Evolutionary conservation across 1,140 invertebrate species (phyloP), one percentile per base, ranked within the genome.

Genomic region (Drusus annulatus): DNA sequence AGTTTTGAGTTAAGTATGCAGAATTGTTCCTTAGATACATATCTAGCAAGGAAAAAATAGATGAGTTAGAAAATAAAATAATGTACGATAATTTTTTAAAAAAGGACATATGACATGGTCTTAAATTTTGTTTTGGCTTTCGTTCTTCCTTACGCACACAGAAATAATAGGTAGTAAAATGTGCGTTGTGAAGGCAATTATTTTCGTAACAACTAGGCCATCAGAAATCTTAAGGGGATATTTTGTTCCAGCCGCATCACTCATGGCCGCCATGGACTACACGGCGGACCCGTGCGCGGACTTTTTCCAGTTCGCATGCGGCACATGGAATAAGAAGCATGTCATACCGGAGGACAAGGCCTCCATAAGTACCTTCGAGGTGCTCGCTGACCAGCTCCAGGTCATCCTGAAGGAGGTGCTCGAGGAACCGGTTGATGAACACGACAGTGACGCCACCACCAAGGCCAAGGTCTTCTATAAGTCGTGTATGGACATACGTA

Each of bases 271-370:
- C 21, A 98, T 98, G 96, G 95, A 98, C 85, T 89, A 90, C 13
- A 91, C 89, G 0, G 93, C 93, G 0, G 93, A 96, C 86, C 96
- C 97, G 8, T 98, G 96, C 87, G 91, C 92, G 19, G 94, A 98
- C 86, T 98, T 98, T 88, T 98, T 96, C 88, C 94, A 96, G 87
- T 97, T 93, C 85, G 96, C 96, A 0, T 97, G 96, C 85, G 96
- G 96, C 1, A 93, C 94, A 1, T 98, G 96, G 96, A 97, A 98
- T 86, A 94, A 93, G 84, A 92, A 94, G 77, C 95, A 98, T 89
- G 91, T 95, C 3, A 98, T 98, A 84, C 96, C 97, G 0, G 96
- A 97, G 85, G 96, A 98, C 85, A 91, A 93, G 83, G 94, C 95
- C 81, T 96, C 94, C 17, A 96, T 96, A 69, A 96, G 94, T 84